These are phyloP conservation scores for Aproaerema taeniolella DNA, from an alignment of 2,888 invertebrate genomes.

Conservation along the genomic window DNA sequence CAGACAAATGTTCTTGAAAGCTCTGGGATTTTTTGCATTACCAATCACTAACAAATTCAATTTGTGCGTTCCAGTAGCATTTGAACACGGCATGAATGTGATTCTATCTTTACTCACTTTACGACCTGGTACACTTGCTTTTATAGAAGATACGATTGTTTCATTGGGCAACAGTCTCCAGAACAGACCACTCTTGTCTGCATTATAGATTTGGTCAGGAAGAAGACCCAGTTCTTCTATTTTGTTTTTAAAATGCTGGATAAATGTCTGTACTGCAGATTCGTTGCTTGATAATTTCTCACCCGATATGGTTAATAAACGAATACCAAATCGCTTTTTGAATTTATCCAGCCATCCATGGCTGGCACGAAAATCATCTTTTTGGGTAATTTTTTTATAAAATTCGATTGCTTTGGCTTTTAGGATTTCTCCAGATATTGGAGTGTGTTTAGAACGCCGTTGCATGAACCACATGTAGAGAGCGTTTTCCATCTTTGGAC, in stretches of 20 bases:
- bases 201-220: conserved; percentile 4
- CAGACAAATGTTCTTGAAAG: conserved; percentile 27
- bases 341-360: conserved; percentile 21
- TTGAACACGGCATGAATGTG: conserved; percentile 12
- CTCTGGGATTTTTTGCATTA: conserved; percentile 26
- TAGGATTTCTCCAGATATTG: conserved; percentile 15
- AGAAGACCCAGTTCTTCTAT: not conserved
- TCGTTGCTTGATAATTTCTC: conserved; percentile 24
- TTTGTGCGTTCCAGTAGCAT: conserved; percentile 11
- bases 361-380: conserved; percentile 18
- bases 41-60: conserved; percentile 14
- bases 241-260: not conserved
- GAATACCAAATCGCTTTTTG: conserved; percentile 19
- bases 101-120: conserved; percentile 14
- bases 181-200: conserved; percentile 28
- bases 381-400: conserved; percentile 13
- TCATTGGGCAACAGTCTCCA: conserved; percentile 26
- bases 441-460: conserved; percentile 16
- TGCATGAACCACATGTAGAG: conserved; percentile 19
- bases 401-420: conserved; percentile 16
- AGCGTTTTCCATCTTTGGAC: too few relatives aligned
- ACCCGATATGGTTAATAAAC: conserved; percentile 15
- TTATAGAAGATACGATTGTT: conserved; percentile 21
- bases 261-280: conserved; percentile 17
- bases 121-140: conserved; percentile 11